phyloP scores from a whole-genome alignment of 2,113 vertebrate genomes.

The Nestor notabilis region DNA sequence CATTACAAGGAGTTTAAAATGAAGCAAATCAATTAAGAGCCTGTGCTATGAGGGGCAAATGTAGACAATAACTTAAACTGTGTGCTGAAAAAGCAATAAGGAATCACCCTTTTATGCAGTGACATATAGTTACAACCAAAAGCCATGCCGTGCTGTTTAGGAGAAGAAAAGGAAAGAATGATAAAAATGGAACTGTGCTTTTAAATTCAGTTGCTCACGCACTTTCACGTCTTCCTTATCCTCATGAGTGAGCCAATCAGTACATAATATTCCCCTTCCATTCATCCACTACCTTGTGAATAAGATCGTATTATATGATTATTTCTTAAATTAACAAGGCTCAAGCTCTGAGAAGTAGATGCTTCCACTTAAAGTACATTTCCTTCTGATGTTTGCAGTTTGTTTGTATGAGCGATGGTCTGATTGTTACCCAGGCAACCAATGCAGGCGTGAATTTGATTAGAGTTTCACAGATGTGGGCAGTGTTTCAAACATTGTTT shows the following conservation, averaged over 20 bases:
- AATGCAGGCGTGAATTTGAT: constrained; percentile 38
- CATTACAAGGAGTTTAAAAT: background rate
- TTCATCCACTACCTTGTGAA: background rate
- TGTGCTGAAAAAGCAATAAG: background rate
- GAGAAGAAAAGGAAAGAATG: background rate
- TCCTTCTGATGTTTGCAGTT: constrained; percentile 58
- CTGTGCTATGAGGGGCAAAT: background rate
- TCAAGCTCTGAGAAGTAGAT: background rate
- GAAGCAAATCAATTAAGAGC: background rate
- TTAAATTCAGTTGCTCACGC: background rate
- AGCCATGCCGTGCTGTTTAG: background rate
- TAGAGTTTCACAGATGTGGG: constrained; percentile 43
- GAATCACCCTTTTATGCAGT: background rate
- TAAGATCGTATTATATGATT: background rate
- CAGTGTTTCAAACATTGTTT: constrained; percentile 13
- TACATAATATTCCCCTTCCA: background rate
- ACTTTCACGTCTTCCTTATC: background rate
- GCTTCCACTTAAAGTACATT: constrained; percentile 47
- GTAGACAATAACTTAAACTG: background rate
- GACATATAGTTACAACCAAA: background rate
- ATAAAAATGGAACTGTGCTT: background rate
- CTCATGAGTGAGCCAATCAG: background rate
- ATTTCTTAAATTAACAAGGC: background rate
- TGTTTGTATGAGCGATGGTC: constrained; percentile 70
- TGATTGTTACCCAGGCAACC: constrained; percentile 74